Evolutionary conservation across 1,140 invertebrate species (phyloP).

Genomic region (Leucophenga varia): DNA sequence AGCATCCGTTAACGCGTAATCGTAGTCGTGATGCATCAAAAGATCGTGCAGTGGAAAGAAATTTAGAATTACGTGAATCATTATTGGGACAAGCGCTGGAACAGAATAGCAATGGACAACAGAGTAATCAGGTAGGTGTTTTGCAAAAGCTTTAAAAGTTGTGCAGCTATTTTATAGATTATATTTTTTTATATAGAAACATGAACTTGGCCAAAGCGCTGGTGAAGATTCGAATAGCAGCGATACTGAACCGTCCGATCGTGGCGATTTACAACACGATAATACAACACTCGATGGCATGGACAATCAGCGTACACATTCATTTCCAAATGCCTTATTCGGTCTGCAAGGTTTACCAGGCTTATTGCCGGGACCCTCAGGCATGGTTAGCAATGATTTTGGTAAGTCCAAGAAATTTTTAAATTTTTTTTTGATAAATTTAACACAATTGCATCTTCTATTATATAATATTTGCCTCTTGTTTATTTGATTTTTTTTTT

Average conservation of each 20-base stretch:
- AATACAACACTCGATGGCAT: conserved; percentile 41
- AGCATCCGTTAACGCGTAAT: conserved; percentile 45
- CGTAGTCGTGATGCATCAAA: conserved; percentile 42
- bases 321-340: conserved; percentile 70
- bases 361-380: conserved; percentile 79
- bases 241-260: conserved; percentile 69
- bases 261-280: conserved; percentile 59
- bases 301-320: conserved; percentile 65
- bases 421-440: conserved; percentile 13
- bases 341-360: conserved; percentile 73
- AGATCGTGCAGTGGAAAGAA: conserved; percentile 39
- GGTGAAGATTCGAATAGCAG: conserved; percentile 74
- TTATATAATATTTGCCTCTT: conserved; percentile 40
- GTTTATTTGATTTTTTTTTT: conserved; percentile 40
- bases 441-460: conserved; percentile 20
- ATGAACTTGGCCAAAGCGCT: conserved; percentile 65
- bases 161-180: too few relatives aligned
- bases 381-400: conserved; percentile 75
- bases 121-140: conserved; percentile 36
- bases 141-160: neutral
- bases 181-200: conserved; percentile 23
- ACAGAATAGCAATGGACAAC: conserved; percentile 46
- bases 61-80: conserved; percentile 67
- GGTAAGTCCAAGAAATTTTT: conserved; percentile 65
- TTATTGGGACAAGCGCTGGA: conserved; percentile 75